Base-by-base conservation (phyloP, 1,140 invertebrate species). In the Conus ventricosus region DNA sequence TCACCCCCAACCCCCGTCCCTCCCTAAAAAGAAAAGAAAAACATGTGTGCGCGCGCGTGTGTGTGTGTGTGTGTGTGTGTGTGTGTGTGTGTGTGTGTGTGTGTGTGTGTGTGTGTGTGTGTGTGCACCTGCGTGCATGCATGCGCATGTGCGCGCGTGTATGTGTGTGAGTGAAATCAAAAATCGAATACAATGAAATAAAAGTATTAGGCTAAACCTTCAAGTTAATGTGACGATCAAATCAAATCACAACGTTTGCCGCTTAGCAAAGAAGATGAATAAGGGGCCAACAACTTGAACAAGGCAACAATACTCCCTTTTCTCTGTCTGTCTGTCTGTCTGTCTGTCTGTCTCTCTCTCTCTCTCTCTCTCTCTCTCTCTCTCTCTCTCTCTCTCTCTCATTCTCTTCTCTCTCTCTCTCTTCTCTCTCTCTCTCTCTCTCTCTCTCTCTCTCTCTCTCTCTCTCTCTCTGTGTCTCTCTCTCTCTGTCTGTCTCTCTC, bases 21-120 rank as follows among this genome's bases (percentile, higher is more conserved):
- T n/a, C 71, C 23, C 13, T 75, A 8, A 20, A 8, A n/a, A 20
- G 7, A 13, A 1, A n/a, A 8, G 71, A 20, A n/a, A 8, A 23
- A n/a, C 53, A 11, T 81, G 78, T 81, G 78, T 81, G 78, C 51
- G 78, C 51, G 78, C 53, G 78, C 51, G 78, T 81, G 78, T 53
- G 78, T 81, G 78, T 81, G 78, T 81, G 78, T 81, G 78, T 81
- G 78, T 81, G 78, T 81, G 78, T 81, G 78, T 81, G 78, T 81
- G 78, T 81, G 53, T 81, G 78, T 81, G 78, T 81, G 78, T 81
- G 78, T 81, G 78, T 81, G 78, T 81, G 53, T 81, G 78, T 53
- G 78, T 6, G 1, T 53, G 81, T 55, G 53, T 83, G 81, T 57
- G 53, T 83, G 81, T 57, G 81, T 57, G 81, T 57, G 53, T 57